A percentile compares a stretch with the other conserved stretches of the same genome.
Conservation (phyloP, 2,888 invertebrate genomes). For the Busseola fusca region DNA sequence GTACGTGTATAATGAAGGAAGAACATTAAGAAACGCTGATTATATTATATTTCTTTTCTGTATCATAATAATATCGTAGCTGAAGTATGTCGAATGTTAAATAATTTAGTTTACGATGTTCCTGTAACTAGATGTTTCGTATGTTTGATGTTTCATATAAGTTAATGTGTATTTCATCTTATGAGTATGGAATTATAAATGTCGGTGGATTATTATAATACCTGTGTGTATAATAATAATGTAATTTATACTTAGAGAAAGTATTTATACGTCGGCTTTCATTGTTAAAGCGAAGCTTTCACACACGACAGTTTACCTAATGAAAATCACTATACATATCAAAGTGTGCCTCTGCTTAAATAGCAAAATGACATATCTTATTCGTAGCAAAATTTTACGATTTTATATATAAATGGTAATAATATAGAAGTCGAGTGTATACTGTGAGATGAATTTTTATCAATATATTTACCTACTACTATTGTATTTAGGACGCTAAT, state of each 20-base stretch:
- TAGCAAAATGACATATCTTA: conserved; percentile 87
- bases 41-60: conserved; percentile 46
- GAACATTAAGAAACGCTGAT: conserved; percentile 31
- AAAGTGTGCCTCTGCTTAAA: conserved; percentile 88
- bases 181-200: conserved; percentile 59
- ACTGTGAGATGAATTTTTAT: conserved; percentile 85
- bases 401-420: conserved; percentile 81
- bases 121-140: conserved; percentile 75
- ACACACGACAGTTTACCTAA: conserved; percentile 72
- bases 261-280: conserved; percentile 78
- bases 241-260: conserved; percentile 64
- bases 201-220: conserved; percentile 62
- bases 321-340: conserved; percentile 85
- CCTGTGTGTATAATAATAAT: conserved; percentile 67
- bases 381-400: conserved; percentile 84
- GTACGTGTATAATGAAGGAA: too few species aligned
- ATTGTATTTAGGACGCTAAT: conserved; percentile 84
- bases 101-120: conserved; percentile 78
- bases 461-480: conserved; percentile 79
- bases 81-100: conserved; percentile 64
- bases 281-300: conserved; percentile 84
- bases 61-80: conserved; percentile 60
- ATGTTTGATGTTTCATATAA: conserved; percentile 69
- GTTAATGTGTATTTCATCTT: conserved; percentile 67
- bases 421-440: conserved; percentile 79